Evolutionary conservation across 2,797 vertebrate genomes (phyloP).

Genomic region (Emydoidea blandingii): DNA sequence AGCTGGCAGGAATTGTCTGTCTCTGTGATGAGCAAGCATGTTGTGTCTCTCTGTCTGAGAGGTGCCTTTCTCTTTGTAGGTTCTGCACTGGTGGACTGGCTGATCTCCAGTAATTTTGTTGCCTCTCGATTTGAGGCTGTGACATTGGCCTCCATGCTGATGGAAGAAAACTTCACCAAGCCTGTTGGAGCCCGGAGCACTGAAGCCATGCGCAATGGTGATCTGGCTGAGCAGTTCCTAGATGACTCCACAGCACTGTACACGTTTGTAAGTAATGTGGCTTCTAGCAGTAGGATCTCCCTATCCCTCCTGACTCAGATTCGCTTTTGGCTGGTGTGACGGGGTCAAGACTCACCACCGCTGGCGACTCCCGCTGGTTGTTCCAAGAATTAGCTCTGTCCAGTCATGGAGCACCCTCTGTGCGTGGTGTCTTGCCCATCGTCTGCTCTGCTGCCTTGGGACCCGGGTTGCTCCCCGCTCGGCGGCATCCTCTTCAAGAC

Average conservation of each 20-base stretch:
- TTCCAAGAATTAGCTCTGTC: too few relatives aligned
- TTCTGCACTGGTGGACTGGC: conserved; percentile 93
- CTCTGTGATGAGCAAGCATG: rapidly evolving
- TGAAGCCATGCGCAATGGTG: conserved; percentile 84
- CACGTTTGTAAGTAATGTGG: conserved; percentile 84
- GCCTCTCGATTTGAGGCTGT: conserved; percentile 88
- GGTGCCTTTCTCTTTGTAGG: conserved; percentile 79
- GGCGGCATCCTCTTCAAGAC: too few relatives aligned
- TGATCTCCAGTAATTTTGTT: conserved; percentile 88
- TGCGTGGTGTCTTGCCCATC: too few relatives aligned
- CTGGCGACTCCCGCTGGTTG: too few relatives aligned
- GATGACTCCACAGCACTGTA: conserved; percentile 94
- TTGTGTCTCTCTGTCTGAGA: background rate
- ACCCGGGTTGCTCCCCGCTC: too few relatives aligned
- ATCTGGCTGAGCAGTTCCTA: conserved; percentile 89
- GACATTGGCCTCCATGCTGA: conserved; percentile 90
- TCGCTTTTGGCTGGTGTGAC: background rate
- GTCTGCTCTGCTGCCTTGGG: too few relatives aligned
- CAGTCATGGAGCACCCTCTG: too few relatives aligned
- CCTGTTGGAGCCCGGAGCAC: conserved; percentile 88
- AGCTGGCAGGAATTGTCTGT: background rate
- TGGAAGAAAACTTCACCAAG: conserved; percentile 90
- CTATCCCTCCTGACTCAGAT: rapidly evolving
- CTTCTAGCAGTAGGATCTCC: background rate
- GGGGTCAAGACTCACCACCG: too few relatives aligned